These are phyloP conservation scores for Tridacna gigas DNA, from an alignment of 2,888 invertebrate species.

Conservation along the genomic window DNA sequence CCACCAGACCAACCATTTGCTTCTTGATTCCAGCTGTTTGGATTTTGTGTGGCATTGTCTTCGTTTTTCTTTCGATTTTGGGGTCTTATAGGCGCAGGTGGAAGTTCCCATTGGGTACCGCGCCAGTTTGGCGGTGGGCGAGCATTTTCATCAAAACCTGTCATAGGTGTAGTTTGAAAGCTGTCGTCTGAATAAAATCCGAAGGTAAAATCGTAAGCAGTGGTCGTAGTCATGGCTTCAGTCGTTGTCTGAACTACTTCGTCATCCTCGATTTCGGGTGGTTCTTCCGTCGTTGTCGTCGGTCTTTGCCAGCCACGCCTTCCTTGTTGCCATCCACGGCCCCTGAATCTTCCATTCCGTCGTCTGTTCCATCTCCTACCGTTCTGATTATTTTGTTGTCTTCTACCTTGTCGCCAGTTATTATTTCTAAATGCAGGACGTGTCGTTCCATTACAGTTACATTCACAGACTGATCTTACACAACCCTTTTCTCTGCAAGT, in stretches of 20 bases:
- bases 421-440: not conserved
- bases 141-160: not conserved
- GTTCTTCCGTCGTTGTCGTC: constrained; percentile 9
- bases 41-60: not conserved
- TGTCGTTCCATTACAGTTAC: constrained; percentile 44
- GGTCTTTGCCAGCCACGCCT: not conserved
- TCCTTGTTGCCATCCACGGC: not conserved
- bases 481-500: constrained; percentile 59
- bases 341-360: not conserved
- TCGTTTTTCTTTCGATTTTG: not conserved
- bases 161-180: not conserved
- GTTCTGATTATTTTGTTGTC: not conserved
- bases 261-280: not conserved
- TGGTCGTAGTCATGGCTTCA: constrained; percentile 15
- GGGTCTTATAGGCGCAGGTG: constrained; percentile 15
- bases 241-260: constrained; percentile 13
- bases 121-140: constrained; percentile 21
- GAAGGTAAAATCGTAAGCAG: not conserved
- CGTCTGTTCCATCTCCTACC: not conserved
- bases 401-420: not conserved
- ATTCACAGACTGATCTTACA: constrained; percentile 56
- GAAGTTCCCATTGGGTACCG: constrained; percentile 22
- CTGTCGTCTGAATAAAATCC: not conserved
- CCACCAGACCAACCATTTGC: not conserved
- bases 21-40: not conserved